phyloP scores from a whole-genome alignment of 2,113 vertebrate genomes.

The Holacanthus passer region DNA sequence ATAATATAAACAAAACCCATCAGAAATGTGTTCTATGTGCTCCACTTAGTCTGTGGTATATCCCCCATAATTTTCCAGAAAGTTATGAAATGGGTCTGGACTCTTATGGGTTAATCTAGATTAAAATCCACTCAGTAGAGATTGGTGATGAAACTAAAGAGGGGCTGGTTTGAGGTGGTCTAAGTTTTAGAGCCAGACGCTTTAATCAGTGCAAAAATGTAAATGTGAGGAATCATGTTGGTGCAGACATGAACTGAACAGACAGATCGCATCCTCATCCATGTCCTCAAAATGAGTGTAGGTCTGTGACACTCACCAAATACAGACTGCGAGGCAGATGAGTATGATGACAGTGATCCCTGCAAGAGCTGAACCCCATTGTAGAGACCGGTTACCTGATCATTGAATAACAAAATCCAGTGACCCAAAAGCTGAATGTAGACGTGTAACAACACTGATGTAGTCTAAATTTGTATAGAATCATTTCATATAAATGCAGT shows the following conservation, averaged over 20 bases:
- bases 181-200: neutral
- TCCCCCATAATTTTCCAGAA: no score
- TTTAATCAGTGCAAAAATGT: neutral
- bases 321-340: neutral
- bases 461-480: neutral
- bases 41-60: no score
- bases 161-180: neutral
- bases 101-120: no score
- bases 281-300: neutral
- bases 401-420: neutral
- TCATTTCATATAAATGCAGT: neutral
- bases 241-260: no score
- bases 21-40: no score
- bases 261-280: neutral
- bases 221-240: neutral
- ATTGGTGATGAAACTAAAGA: neutral
- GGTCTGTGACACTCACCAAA: neutral
- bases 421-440: neutral
- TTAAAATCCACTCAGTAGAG: no score
- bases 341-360: neutral
- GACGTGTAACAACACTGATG: neutral
- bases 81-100: no score
- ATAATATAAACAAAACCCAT: no score
- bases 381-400: neutral
- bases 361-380: neutral